phyloP scores from a whole-genome alignment of 2,888 invertebrate species.

The Polia nebulosa region DNA sequence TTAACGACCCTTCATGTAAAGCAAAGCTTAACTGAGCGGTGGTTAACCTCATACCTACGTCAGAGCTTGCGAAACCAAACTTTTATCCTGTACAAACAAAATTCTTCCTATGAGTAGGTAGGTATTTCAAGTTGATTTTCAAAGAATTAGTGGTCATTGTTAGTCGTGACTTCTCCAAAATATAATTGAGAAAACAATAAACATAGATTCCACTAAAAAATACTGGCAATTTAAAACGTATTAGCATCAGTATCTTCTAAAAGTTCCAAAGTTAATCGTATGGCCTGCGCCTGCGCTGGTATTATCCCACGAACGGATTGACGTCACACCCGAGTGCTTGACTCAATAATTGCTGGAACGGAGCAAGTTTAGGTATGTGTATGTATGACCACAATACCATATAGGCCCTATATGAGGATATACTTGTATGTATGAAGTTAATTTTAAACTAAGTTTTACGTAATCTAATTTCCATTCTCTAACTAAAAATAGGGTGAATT shows the following conservation, averaged over 20 bases:
- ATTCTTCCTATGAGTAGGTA: neutral
- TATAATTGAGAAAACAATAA: slow-evolving; percentile 17
- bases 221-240: slow-evolving; percentile 39
- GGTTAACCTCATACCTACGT: slow-evolving; percentile 13
- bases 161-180: slow-evolving; percentile 37
- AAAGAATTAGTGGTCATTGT: neutral
- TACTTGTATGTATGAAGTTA: too few relatives aligned
- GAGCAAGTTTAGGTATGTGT: neutral
- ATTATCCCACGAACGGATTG: slow-evolving; percentile 10
- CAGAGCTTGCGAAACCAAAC: neutral
- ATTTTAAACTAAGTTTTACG: too few relatives aligned
- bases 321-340: slow-evolving; percentile 27
- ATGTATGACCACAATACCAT: neutral
- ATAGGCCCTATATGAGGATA: neutral
- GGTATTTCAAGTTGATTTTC: neutral
- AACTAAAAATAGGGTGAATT: too few relatives aligned
- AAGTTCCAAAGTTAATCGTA: slow-evolving; percentile 14
- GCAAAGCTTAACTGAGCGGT: neutral
- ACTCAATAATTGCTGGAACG: slow-evolving; percentile 21
- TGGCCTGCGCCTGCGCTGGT: slow-evolving; percentile 9
- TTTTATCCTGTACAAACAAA: slow-evolving; percentile 8
- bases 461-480: too few relatives aligned
- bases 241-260: slow-evolving; percentile 37
- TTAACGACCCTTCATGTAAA: neutral
- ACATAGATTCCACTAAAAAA: slow-evolving; percentile 10